These are phyloP conservation scores for Motacilla alba DNA, from an alignment of 2,113 vertebrate genomes.

Conservation along the genomic window DNA sequence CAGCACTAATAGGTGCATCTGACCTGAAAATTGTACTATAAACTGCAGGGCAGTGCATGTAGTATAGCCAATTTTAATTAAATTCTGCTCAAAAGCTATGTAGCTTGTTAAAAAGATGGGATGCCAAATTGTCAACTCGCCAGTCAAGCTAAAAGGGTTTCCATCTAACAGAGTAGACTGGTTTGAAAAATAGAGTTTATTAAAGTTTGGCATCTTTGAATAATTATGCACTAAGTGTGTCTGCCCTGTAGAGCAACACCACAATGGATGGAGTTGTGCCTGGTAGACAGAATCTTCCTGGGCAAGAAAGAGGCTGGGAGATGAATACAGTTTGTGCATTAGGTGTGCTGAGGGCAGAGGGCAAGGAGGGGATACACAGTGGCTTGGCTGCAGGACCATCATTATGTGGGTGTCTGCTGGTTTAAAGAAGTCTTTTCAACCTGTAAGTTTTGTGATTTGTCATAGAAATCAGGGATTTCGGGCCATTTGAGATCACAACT, in stretches of 20 bases:
- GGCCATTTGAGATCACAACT: not conserved
- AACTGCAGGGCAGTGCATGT: not conserved
- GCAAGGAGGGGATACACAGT: accelerated
- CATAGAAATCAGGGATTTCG: not conserved
- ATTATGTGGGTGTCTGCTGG: accelerated
- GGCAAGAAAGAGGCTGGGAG: not conserved
- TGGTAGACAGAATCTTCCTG: not conserved
- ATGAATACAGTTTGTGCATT: not conserved
- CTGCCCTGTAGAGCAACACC: not conserved
- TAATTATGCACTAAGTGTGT: not conserved
- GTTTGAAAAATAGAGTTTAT: not conserved
- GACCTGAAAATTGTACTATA: not conserved
- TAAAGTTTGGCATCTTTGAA: not conserved
- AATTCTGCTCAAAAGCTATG: not conserved
- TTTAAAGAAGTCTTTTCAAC: not conserved
- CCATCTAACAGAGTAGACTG: not conserved
- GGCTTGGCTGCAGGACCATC: not conserved
- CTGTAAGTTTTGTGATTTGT: not conserved
- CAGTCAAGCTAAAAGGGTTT: not conserved
- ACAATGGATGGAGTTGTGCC: not conserved
- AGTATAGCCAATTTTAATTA: not conserved
- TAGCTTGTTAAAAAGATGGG: not conserved
- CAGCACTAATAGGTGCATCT: not conserved
- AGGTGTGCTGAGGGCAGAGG: not conserved
- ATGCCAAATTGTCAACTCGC: not conserved